Percentiles rank a stretch among this genome's conserved stretches.
Evolutionary conservation across 2,888 invertebrate genomes (phyloP).

Genomic region (Macrosoma leucophasiata): DNA sequence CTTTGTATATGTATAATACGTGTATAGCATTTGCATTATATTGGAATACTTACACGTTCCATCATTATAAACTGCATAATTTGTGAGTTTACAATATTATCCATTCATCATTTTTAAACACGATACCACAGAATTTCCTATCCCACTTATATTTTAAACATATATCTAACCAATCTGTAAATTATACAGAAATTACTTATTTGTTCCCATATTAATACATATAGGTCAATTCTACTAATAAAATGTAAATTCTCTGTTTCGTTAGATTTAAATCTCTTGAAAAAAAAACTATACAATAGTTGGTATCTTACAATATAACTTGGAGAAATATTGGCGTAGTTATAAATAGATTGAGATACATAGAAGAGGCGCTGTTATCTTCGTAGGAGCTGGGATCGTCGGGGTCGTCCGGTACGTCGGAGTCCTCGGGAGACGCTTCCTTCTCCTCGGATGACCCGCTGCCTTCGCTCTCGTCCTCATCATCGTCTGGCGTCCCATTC

Average conservation of each 20-base stretch:
- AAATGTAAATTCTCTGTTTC: conserved; percentile 38
- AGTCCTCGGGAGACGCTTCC: too few species aligned
- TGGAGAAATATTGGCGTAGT: conserved; percentile 13
- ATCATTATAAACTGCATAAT: too few species aligned
- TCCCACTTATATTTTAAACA: too few species aligned
- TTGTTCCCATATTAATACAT: conserved; percentile 44
- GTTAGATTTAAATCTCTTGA: conserved; percentile 26
- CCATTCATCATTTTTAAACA: too few species aligned
- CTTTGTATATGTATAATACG: too few species aligned
- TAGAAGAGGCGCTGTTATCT: conserved; percentile 41
- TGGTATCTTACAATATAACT: conserved; percentile 33
- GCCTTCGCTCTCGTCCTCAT: conserved; percentile 63
- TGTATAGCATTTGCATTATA: too few species aligned
- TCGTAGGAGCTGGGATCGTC: conserved; percentile 61
- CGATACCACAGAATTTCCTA: too few species aligned
- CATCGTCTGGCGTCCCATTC: conserved; percentile 61
- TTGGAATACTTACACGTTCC: too few species aligned
- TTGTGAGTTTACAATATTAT: too few species aligned
- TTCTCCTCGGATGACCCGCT: conserved; percentile 55
- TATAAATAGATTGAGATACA: conserved; percentile 25
- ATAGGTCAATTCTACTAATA: conserved; percentile 42
- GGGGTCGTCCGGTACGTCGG: conserved; percentile 50
- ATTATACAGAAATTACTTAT: too few species aligned
- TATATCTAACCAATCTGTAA: too few species aligned
- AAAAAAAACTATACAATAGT: too few species aligned